A percentile compares a stretch with the other conserved stretches of the same genome.
phyloP scores from a whole-genome alignment of 1,140 invertebrate genomes.

The Dryas iulia region DNA sequence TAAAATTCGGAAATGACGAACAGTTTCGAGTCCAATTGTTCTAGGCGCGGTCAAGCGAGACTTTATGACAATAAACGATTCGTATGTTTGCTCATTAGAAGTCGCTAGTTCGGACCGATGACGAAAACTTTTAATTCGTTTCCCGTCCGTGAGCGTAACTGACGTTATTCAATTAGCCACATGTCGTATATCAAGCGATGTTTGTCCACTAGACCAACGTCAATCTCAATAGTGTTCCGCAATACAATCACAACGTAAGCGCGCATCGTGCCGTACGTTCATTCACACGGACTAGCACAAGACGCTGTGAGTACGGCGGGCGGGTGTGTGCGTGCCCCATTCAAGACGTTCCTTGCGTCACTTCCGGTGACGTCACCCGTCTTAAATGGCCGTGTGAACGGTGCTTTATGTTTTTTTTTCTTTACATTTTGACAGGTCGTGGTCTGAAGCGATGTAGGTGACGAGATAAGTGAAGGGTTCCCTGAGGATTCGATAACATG shows the following conservation, averaged over 20 bases:
- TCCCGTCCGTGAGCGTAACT: slow-evolving; percentile 48
- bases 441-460: slow-evolving; percentile 41
- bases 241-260: slow-evolving; percentile 58
- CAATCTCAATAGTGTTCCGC: slow-evolving; percentile 61
- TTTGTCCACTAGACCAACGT: slow-evolving; percentile 57
- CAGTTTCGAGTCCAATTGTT: slow-evolving; percentile 68
- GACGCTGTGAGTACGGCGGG: slow-evolving; percentile 15
- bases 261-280: slow-evolving; percentile 69
- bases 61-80: slow-evolving; percentile 56
- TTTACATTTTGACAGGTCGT: slow-evolving; percentile 66
- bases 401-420: slow-evolving; percentile 55
- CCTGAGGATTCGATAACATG: slow-evolving; percentile 42
- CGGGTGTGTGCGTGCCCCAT: slow-evolving; percentile 61
- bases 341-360: slow-evolving; percentile 74
- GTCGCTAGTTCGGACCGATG: slow-evolving; percentile 45
- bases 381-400: slow-evolving; percentile 69
- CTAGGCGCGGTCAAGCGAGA: slow-evolving; percentile 65
- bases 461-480: slow-evolving; percentile 63
- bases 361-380: slow-evolving; percentile 67
- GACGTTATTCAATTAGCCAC: slow-evolving; percentile 62
- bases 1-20: slow-evolving; percentile 78
- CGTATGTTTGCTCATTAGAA: slow-evolving; percentile 61
- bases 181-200: slow-evolving; percentile 51
- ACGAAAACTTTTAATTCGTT: slow-evolving; percentile 55
- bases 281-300: slow-evolving; percentile 52